phyloP scores from a whole-genome alignment of 2,888 invertebrate species.

The Neoaliturus tenellus region DNA sequence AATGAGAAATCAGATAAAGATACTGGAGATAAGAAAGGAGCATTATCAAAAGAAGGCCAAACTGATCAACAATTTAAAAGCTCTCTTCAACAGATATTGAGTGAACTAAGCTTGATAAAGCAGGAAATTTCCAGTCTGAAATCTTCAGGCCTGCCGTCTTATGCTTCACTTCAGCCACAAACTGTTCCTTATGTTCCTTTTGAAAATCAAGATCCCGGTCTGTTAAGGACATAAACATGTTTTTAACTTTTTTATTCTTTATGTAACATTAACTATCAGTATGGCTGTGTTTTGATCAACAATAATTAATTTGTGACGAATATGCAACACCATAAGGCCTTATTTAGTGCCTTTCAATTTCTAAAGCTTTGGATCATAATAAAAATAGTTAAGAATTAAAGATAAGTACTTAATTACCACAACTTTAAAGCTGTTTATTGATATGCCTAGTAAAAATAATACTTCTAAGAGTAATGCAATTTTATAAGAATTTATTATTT shows the following conservation, averaged over 20 bases:
- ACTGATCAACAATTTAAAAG: constrained; percentile 3
- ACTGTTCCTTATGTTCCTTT: background rate
- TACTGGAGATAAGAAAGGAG: background rate
- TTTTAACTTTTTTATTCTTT: background rate
- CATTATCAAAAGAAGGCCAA: background rate
- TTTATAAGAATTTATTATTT: too few species aligned
- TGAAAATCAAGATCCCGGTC: background rate
- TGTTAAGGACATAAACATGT: background rate
- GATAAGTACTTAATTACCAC: too few species aligned
- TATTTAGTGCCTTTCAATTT: too few species aligned
- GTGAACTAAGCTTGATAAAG: constrained; percentile 29
- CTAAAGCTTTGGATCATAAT: too few species aligned
- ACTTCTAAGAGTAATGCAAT: too few species aligned
- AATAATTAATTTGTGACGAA: too few species aligned
- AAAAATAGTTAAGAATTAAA: too few species aligned
- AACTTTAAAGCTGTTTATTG: too few species aligned
- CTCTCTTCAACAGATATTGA: constrained; percentile 17
- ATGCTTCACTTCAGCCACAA: background rate
- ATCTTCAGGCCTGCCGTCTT: background rate
- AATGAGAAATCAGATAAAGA: background rate
- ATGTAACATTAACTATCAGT: too few species aligned
- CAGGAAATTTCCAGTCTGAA: constrained; percentile 40
- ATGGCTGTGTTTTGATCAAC: too few species aligned
- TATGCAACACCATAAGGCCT: too few species aligned
- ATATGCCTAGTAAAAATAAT: too few species aligned